Conservation (phyloP, 35 echinoderm and acorn worm species). For the Ptychodera flava region DNA sequence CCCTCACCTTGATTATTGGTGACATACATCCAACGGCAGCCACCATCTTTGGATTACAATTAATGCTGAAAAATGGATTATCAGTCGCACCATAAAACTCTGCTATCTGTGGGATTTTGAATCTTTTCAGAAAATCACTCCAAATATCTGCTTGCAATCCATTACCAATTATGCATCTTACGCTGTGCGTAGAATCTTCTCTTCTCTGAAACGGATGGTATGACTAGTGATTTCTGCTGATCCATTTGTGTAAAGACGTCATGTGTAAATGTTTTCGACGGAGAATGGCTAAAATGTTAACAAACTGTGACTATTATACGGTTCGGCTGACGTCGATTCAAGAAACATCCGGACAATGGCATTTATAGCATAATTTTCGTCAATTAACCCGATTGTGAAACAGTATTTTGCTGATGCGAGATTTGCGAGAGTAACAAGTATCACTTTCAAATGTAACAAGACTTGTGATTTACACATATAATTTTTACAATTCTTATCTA, state of each 20-base stretch:
- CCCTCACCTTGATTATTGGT: conserved; percentile 50
- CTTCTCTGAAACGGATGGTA: conserved; percentile 27
- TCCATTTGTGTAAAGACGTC: no score
- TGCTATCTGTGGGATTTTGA: conserved; percentile 29
- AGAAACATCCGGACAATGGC: no score
- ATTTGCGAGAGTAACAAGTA: not conserved
- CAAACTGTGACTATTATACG: no score
- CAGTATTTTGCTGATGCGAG: not conserved
- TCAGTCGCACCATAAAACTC: conserved; percentile 59
- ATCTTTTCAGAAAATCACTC: conserved; percentile 42
- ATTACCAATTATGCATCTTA: conserved; percentile 18
- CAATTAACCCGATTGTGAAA: not conserved
- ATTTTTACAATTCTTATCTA: no score
- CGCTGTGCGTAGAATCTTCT: conserved; percentile 34
- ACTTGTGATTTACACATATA: no score
- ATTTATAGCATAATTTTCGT: no score
- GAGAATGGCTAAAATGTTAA: no score
- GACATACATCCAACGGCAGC: conserved; percentile 62
- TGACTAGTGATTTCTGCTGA: no score
- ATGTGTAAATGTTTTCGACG: no score
- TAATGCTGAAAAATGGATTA: conserved; percentile 46
- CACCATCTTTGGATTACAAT: conserved; percentile 45
- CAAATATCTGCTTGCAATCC: conserved; percentile 53
- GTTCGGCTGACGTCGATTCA: no score
- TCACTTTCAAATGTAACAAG: not conserved